Evolutionary conservation across 30 jellyfish, hydroid and myxozoan genomes (phyloP).

Genomic region (Aurelia aurita): DNA sequence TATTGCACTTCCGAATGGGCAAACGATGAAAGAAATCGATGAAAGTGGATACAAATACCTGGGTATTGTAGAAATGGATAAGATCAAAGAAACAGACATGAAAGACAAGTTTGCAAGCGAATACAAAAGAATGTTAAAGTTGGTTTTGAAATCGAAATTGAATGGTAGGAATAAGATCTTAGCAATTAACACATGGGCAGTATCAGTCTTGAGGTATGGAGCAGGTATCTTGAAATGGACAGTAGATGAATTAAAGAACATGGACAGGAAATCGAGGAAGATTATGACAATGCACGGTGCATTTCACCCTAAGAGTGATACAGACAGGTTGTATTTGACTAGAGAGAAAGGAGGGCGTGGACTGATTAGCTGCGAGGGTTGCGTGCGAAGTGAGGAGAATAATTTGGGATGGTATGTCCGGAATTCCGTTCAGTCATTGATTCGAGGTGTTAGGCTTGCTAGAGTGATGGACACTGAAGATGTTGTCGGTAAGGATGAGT

Average conservation of each 20-base stretch:
- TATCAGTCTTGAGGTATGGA: slow-evolving; percentile 27
- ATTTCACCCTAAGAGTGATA: slow-evolving; percentile 31
- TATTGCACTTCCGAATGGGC: slow-evolving; percentile 9
- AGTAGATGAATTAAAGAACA: slow-evolving; percentile 2
- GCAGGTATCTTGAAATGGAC: slow-evolving; percentile 44
- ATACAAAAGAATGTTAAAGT: slow-evolving; percentile 16
- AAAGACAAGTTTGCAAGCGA: slow-evolving; percentile 2
- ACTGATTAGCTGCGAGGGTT: slow-evolving; percentile 7
- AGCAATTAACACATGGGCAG: slow-evolving; percentile 16
- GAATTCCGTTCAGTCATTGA: not conserved
- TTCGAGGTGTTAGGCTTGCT: not conserved
- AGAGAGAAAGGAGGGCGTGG: slow-evolving; percentile 39
- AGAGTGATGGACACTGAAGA: slow-evolving; percentile 13
- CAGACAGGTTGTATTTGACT: slow-evolving; percentile 1
- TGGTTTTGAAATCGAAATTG: slow-evolving; percentile 5
- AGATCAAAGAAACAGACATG: slow-evolving; percentile 22
- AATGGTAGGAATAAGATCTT: no score
- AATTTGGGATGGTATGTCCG: slow-evolving; percentile 1
- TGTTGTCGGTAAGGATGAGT: not conserved
- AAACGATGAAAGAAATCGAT: slow-evolving; percentile 27
- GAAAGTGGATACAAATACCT: slow-evolving; percentile 39
- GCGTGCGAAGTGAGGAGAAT: slow-evolving; percentile 31
- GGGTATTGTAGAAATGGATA: slow-evolving; percentile 22
- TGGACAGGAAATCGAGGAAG: slow-evolving; percentile 28
- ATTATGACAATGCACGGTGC: slow-evolving; percentile 5